These are phyloP conservation scores for Spilosoma lubricipeda DNA, from an alignment of 2,888 invertebrate genomes.

Conservation along the genomic window DNA sequence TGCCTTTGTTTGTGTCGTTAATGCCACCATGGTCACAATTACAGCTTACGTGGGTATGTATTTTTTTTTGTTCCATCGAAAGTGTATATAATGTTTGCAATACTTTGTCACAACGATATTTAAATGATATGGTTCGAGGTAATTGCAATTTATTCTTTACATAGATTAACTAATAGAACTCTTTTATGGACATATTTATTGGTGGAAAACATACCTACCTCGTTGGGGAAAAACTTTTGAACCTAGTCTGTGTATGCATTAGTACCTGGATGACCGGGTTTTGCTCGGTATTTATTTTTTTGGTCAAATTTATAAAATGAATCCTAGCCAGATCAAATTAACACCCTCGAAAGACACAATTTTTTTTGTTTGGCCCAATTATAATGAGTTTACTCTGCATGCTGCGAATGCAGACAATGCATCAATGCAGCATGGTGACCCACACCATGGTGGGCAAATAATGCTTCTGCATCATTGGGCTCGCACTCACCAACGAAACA, in stretches of 20 bases:
- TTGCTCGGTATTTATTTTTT: too few species aligned
- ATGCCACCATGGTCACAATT: conserved; percentile 24
- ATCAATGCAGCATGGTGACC: too few species aligned
- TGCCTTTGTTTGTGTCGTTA: conserved; percentile 15
- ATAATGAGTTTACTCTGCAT: too few species aligned
- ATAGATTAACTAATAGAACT: background rate
- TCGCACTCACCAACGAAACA: too few species aligned
- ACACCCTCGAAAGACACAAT: too few species aligned
- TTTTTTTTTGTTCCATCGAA: background rate
- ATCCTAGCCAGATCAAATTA: too few species aligned
- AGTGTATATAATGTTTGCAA: background rate
- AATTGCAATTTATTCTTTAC: background rate
- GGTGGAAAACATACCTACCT: background rate
- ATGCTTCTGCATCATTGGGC: too few species aligned
- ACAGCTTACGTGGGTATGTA: conserved; percentile 14
- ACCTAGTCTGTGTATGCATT: background rate
- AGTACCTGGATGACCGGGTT: too few species aligned
- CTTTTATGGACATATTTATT: background rate
- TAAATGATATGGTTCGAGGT: background rate
- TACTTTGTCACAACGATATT: background rate
- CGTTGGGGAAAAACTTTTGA: background rate
- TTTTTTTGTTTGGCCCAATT: too few species aligned
- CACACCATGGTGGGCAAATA: too few species aligned
- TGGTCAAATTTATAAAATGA: too few species aligned
- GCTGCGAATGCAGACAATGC: too few species aligned